Evolutionary conservation across 2,888 invertebrate genomes (phyloP).

Genomic region (Ferdinandea cuprea): DNA sequence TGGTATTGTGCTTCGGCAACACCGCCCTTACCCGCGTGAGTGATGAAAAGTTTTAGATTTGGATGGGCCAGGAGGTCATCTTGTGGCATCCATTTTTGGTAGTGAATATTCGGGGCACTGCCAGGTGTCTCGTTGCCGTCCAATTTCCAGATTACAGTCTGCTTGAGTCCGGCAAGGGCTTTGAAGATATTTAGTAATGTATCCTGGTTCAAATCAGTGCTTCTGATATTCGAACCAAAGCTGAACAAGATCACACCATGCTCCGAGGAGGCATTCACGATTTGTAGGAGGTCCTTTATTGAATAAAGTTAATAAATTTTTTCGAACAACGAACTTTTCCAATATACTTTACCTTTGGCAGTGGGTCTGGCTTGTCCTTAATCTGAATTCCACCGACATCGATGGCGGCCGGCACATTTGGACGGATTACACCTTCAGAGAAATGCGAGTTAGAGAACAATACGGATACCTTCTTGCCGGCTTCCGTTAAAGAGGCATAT

Average conservation of each 20-base stretch:
- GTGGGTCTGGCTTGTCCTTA: constrained; percentile 78
- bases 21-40: constrained; percentile 85
- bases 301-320: constrained; percentile 14
- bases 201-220: constrained; percentile 81
- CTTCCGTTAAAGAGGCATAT: constrained; percentile 77
- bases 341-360: constrained; percentile 78
- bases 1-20: constrained; percentile 91
- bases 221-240: constrained; percentile 78
- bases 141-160: constrained; percentile 87
- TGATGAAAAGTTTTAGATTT: constrained; percentile 84
- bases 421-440: constrained; percentile 79
- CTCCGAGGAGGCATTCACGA: constrained; percentile 76
- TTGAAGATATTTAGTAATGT: constrained; percentile 84
- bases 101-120: constrained; percentile 79
- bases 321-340: not conserved
- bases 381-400: constrained; percentile 82
- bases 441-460: constrained; percentile 80
- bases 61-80: constrained; percentile 89
- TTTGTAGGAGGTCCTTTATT: constrained; percentile 76
- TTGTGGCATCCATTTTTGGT: constrained; percentile 84
- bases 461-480: constrained; percentile 79
- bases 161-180: constrained; percentile 84
- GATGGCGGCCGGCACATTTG: constrained; percentile 79
- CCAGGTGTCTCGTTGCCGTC: constrained; percentile 80
- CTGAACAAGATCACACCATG: constrained; percentile 81